Evolutionary conservation across 2,113 vertebrate genomes (phyloP), one percentile per base, ranked within the genome.

Genomic region (Cercopithecus mona): DNA sequence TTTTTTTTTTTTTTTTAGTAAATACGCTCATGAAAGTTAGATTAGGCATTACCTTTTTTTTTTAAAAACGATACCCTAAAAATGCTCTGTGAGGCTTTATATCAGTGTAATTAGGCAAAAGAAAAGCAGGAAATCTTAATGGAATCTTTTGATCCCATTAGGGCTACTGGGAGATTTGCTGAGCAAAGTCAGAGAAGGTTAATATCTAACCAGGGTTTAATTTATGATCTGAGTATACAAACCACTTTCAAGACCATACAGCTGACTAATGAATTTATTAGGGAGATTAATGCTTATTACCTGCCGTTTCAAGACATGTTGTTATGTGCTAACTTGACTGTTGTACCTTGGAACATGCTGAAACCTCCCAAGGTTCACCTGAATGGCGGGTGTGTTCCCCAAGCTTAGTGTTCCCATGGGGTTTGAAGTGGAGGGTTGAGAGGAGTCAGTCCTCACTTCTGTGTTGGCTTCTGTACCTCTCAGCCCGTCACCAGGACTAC

Each of bases 191-290:
- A 1, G 84, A 94, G 76, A 93, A 97, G 64, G 93, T 75, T 98
- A 97, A 84, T 98, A 83, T 96, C 98, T 98, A 97, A 68, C 97
- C 88, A 81, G 95, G 82, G 82, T 82, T 94, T 97, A 55, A 43
- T 95, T 97, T 94, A 96, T 90, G 88, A 89, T 96, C 88, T 97
- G 95, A 96, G 90, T 96, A 59, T 83, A 90, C 76, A 93, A 98
- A 95, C 64, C 89, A 89, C 95, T 94, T 94, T 84, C 75, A 97
- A 96, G 18, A 45, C 93, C 81, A 10, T 80, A 48, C 6, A 70
- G 90, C 96, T 98, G 98, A 98, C 96, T 98, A 98, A 98, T 98
- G 97, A 98, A 85, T 98, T 98, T 98, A 96, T 95, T 97, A 96
- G 57, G 57, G 94, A 98, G 97, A 98, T 98, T 98, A 98, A 98